Evolutionary conservation across 1,140 invertebrate species (phyloP).

Genomic region (Heliothis subflexa): DNA sequence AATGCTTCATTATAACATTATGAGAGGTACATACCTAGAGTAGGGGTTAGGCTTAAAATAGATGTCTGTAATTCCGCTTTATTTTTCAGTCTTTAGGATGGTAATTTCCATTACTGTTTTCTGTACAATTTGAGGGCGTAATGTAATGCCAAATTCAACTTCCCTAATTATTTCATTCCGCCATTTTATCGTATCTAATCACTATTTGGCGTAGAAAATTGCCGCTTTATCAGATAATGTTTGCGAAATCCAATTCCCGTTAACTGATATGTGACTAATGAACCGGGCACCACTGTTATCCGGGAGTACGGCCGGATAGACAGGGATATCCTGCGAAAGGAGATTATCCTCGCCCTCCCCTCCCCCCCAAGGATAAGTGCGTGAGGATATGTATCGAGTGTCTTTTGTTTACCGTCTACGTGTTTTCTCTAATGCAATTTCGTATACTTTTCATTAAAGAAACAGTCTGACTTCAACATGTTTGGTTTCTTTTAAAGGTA

Average conservation of each 20-base stretch:
- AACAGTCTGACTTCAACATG: background rate
- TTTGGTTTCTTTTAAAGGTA: background rate
- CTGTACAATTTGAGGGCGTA: background rate
- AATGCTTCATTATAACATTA: too few species aligned
- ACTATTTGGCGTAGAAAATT: background rate
- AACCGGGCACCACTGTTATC: slow-evolving; percentile 51
- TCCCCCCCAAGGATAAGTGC: slow-evolving; percentile 43
- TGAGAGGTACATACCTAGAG: too few species aligned
- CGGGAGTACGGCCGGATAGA: slow-evolving; percentile 47
- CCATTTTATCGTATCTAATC: background rate
- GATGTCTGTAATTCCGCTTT: background rate
- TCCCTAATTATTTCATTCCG: background rate
- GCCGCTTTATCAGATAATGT: slow-evolving; percentile 39
- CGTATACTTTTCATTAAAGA: background rate
- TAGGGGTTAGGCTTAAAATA: too few species aligned
- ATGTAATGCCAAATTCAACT: background rate
- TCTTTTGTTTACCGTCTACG: slow-evolving; percentile 49
- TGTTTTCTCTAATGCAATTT: slow-evolving; percentile 45
- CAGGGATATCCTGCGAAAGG: slow-evolving; percentile 42
- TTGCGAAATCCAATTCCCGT: slow-evolving; percentile 53
- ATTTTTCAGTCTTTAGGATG: background rate
- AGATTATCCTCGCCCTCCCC: slow-evolving; percentile 45
- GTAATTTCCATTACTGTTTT: background rate
- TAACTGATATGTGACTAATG: slow-evolving; percentile 74
- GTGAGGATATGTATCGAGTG: slow-evolving; percentile 52